Conservation (phyloP, 2,113 vertebrate species). For the Collichthys lucidus region DNA sequence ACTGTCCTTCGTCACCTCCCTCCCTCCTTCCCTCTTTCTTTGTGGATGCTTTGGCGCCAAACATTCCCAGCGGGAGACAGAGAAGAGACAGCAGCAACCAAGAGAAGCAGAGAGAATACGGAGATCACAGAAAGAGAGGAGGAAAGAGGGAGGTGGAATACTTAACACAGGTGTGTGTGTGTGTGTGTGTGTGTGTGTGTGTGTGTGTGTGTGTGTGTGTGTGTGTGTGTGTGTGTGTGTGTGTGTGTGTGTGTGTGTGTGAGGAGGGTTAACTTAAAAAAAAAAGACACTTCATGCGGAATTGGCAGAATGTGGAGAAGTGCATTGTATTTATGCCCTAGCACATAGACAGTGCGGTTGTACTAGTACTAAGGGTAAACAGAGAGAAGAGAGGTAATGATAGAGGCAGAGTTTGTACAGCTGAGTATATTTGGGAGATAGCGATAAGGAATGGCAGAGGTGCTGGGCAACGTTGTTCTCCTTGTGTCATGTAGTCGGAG, state of each 20-base stretch:
- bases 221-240: constrained; percentile 32
- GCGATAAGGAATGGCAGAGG: not conserved
- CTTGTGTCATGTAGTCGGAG: constrained; percentile 18
- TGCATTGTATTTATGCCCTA: constrained; percentile 7
- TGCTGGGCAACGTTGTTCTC: not conserved
- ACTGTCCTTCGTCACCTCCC: not conserved
- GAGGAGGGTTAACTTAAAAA: constrained; percentile 28
- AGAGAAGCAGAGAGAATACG: constrained; percentile 46
- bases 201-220: constrained; percentile 34
- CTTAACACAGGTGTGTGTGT: constrained; percentile 38
- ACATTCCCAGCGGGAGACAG: constrained; percentile 54
- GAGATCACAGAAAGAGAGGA: constrained; percentile 41
- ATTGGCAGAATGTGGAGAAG: not conserved
- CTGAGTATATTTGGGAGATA: constrained; percentile 13
- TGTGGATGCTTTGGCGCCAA: constrained; percentile 38
- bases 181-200: constrained; percentile 16
- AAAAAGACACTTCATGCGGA: constrained; percentile 23
- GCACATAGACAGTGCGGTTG: not conserved
- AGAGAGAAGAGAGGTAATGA: constrained; percentile 20
- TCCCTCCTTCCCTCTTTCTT: constrained; percentile 22
- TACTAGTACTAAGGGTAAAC: constrained; percentile 12
- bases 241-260: constrained; percentile 33
- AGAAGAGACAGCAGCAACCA: constrained; percentile 42
- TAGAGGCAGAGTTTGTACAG: constrained; percentile 15
- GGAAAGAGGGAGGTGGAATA: not conserved